A percentile compares a stretch with the other conserved stretches of the same genome.
Conservation (phyloP, 1,140 invertebrate species). For the Neuroterus valhalla region DNA sequence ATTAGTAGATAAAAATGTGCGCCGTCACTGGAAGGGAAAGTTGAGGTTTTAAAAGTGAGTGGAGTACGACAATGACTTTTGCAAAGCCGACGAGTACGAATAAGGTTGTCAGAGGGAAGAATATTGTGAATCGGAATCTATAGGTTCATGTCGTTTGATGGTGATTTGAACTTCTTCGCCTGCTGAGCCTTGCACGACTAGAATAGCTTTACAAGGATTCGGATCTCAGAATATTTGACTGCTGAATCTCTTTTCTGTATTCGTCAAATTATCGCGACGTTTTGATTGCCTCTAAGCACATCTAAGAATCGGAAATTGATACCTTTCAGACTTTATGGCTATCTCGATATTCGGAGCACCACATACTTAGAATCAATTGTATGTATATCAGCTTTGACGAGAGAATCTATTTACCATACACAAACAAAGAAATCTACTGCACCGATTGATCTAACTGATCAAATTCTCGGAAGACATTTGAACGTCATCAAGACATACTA, state of each 20-base stretch:
- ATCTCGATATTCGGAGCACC: no score
- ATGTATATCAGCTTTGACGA: no score
- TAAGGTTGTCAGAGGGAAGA: constrained; percentile 8
- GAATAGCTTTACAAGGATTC: constrained; percentile 22
- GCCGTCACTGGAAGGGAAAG: neutral
- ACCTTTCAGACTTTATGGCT: no score
- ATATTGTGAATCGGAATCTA: constrained; percentile 18
- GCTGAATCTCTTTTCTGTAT: constrained; percentile 9
- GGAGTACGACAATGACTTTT: constrained; percentile 2
- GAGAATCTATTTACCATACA: no score
- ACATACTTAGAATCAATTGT: no score
- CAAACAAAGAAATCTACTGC: no score
- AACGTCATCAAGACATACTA: no score
- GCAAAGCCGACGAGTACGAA: constrained; percentile 1
- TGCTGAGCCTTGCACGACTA: constrained; percentile 16
- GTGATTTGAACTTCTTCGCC: constrained; percentile 18
- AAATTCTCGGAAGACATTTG: no score
- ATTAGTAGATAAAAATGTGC: constrained; percentile 9
- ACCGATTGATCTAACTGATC: no score
- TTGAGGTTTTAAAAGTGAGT: neutral
- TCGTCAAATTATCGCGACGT: constrained; percentile 14
- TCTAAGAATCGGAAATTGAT: constrained; percentile 1
- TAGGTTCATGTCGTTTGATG: constrained; percentile 10
- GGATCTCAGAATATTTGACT: constrained; percentile 16
- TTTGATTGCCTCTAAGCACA: constrained; percentile 4